Percentiles rank a stretch among this genome's conserved stretches.
These are phyloP conservation scores for Scaptomyza montana DNA, from an alignment of 1,140 invertebrate genomes.

Conservation along the genomic window DNA sequence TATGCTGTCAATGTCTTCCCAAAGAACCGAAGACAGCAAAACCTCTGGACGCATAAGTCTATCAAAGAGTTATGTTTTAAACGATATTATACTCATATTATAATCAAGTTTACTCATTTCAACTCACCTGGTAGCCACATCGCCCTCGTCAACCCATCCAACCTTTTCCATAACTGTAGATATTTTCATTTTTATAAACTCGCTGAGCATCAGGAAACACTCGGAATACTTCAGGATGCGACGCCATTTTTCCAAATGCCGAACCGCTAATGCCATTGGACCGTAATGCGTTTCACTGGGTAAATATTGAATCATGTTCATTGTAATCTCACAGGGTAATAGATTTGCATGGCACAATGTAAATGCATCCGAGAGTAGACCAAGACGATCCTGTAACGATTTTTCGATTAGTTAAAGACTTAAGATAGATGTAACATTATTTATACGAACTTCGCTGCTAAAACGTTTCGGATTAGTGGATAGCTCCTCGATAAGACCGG, in stretches of 20 bases:
- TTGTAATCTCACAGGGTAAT: slow-evolving; percentile 87
- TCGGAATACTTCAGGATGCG: slow-evolving; percentile 88
- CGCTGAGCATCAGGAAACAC: slow-evolving; percentile 87
- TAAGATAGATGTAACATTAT: fast-evolving
- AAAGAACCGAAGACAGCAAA: slow-evolving; percentile 75
- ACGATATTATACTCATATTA: background rate
- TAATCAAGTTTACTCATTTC: no score
- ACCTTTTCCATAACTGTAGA: slow-evolving; percentile 86
- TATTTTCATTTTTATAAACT: slow-evolving; percentile 87
- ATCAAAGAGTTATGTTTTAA: no score
- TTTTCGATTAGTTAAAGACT: background rate
- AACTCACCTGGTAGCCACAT: slow-evolving; percentile 87
- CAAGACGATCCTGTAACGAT: slow-evolving; percentile 86
- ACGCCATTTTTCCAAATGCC: slow-evolving; percentile 88
- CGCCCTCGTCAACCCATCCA: slow-evolving; percentile 88
- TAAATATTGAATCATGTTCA: slow-evolving; percentile 89
- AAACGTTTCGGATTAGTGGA: slow-evolving; percentile 88
- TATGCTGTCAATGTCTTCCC: slow-evolving; percentile 82
- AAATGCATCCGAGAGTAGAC: slow-evolving; percentile 90
- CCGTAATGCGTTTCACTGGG: slow-evolving; percentile 89
- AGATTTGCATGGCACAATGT: slow-evolving; percentile 89
- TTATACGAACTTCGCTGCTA: slow-evolving; percentile 84
- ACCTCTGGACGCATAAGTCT: slow-evolving; percentile 80
- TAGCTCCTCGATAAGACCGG: slow-evolving; percentile 88
- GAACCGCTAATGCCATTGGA: slow-evolving; percentile 89